phyloP scores from a whole-genome alignment of 2,888 invertebrate species.

The Drepana falcataria region DNA sequence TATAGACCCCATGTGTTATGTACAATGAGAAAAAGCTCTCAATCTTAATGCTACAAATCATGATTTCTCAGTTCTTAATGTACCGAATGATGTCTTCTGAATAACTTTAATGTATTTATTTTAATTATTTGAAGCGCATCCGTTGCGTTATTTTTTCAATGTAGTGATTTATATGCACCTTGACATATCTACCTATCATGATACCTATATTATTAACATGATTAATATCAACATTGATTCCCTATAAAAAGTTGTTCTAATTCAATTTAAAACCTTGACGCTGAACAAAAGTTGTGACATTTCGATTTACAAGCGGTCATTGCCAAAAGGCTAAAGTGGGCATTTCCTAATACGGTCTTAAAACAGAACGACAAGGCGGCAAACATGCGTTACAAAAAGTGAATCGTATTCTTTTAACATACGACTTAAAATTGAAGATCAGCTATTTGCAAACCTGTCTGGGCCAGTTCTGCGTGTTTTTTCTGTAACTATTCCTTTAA shows the following conservation, averaged over 20 bases:
- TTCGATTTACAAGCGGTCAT: slow-evolving; percentile 61
- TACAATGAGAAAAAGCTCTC: background rate
- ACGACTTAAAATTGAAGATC: slow-evolving; percentile 52
- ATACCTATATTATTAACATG: no score
- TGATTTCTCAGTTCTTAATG: no score
- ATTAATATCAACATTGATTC: no score
- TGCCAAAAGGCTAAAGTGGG: slow-evolving; percentile 70
- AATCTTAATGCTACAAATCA: no score
- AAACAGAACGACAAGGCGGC: slow-evolving; percentile 51
- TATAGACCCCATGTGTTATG: background rate
- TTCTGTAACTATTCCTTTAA: slow-evolving; percentile 39
- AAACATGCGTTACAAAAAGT: slow-evolving; percentile 41
- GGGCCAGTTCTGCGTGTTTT: slow-evolving; percentile 49
- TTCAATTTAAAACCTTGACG: background rate
- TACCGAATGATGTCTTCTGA: no score
- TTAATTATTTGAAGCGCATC: background rate
- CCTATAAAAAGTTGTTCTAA: background rate
- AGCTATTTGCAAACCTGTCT: slow-evolving; percentile 47
- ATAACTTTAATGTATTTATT: background rate
- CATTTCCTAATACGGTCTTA: slow-evolving; percentile 69
- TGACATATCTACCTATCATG: no score
- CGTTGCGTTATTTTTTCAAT: background rate
- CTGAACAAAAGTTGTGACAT: slow-evolving; percentile 31
- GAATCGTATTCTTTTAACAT: slow-evolving; percentile 39
- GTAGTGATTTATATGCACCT: no score